Evolutionary conservation across 1,140 invertebrate genomes (phyloP).

Genomic region (Brachionus rotundiformis): DNA sequence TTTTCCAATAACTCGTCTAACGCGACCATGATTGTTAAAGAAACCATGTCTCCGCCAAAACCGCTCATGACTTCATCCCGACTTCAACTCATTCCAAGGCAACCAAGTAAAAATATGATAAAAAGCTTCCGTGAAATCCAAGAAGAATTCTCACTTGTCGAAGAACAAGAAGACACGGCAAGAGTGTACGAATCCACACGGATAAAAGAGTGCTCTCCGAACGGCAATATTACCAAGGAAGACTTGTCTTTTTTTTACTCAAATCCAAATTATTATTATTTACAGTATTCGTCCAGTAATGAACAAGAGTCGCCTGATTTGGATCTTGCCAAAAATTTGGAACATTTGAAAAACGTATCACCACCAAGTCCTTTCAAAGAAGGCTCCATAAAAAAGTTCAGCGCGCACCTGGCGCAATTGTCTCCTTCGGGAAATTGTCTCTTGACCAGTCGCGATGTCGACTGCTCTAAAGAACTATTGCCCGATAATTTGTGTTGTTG

Average conservation of each 20-base stretch:
- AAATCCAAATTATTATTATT: slow-evolving; percentile 23
- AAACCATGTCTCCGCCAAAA: background rate
- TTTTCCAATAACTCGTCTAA: slow-evolving; percentile 16
- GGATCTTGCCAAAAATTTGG: background rate
- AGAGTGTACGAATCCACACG: slow-evolving; percentile 4
- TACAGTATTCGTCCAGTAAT: background rate
- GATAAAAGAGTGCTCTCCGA: background rate
- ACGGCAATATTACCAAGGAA: background rate
- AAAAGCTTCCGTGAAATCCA: background rate
- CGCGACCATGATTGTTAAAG: slow-evolving; percentile 13
- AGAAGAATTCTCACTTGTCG: slow-evolving; percentile 17
- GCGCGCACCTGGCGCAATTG: background rate
- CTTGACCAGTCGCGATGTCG: background rate
- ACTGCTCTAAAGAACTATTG: background rate
- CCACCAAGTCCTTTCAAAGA: slow-evolving; percentile 31
- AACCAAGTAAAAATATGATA: background rate
- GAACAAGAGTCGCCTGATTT: background rate
- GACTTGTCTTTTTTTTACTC: background rate
- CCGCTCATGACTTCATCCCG: slow-evolving; percentile 21
- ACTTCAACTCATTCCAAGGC: background rate
- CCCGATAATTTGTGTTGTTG: background rate
- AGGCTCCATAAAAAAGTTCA: background rate
- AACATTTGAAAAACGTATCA: background rate
- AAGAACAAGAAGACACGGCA: background rate
- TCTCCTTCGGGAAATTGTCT: background rate